phyloP scores from a whole-genome alignment of 2,797 vertebrate species.

The Chelonia mydas region DNA sequence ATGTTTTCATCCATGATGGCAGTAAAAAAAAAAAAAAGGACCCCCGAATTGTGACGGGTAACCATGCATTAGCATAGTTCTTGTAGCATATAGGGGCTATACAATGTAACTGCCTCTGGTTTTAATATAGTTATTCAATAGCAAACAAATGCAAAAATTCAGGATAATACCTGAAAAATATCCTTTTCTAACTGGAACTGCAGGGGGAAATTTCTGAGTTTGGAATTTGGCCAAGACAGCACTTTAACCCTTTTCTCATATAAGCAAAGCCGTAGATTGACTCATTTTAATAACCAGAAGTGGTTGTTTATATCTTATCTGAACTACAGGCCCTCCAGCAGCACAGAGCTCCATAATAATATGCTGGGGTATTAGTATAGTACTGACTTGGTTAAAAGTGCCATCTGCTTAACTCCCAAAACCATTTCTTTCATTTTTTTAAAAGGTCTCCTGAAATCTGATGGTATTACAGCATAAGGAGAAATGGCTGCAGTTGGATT shows the following conservation, averaged over 20 bases:
- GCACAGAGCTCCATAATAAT: background rate
- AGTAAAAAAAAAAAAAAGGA: background rate
- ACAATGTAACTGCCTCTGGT: background rate
- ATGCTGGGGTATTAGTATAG: background rate
- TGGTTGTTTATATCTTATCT: background rate
- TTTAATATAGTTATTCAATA: background rate
- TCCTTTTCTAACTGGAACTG: background rate
- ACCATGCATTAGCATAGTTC: background rate
- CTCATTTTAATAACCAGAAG: background rate
- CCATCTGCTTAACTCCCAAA: background rate
- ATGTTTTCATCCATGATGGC: background rate
- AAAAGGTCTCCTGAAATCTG: background rate
- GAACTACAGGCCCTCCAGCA: background rate
- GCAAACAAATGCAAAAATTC: background rate
- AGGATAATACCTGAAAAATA: background rate
- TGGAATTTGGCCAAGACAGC: background rate
- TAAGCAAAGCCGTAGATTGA: background rate
- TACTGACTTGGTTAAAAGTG: background rate
- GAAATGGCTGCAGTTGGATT: background rate
- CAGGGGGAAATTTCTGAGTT: background rate
- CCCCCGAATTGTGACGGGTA: background rate
- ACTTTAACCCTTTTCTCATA: background rate
- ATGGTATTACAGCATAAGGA: background rate
- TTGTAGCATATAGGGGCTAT: background rate
- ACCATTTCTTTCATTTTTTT: background rate